Evolutionary conservation across 2,113 vertebrate genomes (phyloP).

Genomic region (Trichomycterus rosablanca): DNA sequence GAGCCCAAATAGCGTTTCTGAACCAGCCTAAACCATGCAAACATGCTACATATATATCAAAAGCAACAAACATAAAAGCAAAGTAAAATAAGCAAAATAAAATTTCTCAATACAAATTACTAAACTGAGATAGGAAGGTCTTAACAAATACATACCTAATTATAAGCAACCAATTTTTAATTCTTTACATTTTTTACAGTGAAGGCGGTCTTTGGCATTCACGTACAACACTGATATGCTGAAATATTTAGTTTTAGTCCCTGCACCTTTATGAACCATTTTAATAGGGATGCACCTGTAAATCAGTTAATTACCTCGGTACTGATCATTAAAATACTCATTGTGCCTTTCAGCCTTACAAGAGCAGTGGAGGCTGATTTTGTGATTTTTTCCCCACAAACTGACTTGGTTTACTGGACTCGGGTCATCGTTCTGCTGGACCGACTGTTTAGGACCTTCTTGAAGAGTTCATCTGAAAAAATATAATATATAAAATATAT

Average conservation of each 20-base stretch:
- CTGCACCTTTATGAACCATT: neutral
- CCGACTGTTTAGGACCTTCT: slow-evolving; percentile 60
- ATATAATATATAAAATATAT: neutral
- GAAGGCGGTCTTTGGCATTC: slow-evolving; percentile 28
- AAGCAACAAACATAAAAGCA: slow-evolving; percentile 24
- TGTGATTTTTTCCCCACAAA: slow-evolving; percentile 7
- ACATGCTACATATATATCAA: slow-evolving; percentile 55
- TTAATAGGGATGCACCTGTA: slow-evolving; percentile 26
- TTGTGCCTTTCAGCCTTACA: slow-evolving; percentile 18
- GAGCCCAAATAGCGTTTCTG: slow-evolving; percentile 37
- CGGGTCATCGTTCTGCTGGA: slow-evolving; percentile 60
- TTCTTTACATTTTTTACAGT: no score
- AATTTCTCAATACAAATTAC: slow-evolving; percentile 32
- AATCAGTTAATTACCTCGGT: slow-evolving; percentile 24
- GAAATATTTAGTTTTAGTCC: slow-evolving; percentile 11
- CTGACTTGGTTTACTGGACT: slow-evolving; percentile 45
- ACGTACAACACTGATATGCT: slow-evolving; percentile 35
- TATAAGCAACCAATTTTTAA: slow-evolving; percentile 14
- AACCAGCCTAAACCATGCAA: slow-evolving; percentile 53
- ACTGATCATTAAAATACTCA: slow-evolving; percentile 15
- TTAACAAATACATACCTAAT: slow-evolving; percentile 35
- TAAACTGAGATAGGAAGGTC: slow-evolving; percentile 29
- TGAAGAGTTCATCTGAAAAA: slow-evolving; percentile 65
- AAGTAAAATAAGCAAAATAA: slow-evolving; percentile 14
- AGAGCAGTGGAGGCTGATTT: slow-evolving; percentile 3